Percentiles rank a stretch among this genome's conserved stretches.
These are phyloP conservation scores for Gerris lacustris DNA, from an alignment of 2,888 invertebrate genomes.

Conservation along the genomic window DNA sequence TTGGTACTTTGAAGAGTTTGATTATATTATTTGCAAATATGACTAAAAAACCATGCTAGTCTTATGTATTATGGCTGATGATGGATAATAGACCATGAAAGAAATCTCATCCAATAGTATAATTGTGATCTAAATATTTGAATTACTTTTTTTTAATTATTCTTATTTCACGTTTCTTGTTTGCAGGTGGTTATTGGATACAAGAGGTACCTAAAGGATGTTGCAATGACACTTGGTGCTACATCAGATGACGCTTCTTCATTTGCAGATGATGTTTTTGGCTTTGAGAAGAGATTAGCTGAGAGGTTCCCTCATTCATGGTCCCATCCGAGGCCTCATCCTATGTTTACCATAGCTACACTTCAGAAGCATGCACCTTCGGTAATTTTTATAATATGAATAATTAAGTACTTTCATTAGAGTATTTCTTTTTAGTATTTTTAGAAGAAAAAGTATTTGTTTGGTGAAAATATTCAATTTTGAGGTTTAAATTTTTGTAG, in stretches of 20 bases:
- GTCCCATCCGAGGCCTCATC: constrained; percentile 20
- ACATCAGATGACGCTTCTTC: constrained; percentile 39
- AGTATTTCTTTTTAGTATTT: neutral
- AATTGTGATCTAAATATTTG: too few species aligned
- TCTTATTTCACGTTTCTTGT: too few species aligned
- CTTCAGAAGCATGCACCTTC: constrained; percentile 38
- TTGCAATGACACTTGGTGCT: constrained; percentile 40
- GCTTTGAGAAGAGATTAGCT: constrained; percentile 45
- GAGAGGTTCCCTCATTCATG: constrained; percentile 39
- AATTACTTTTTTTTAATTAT: too few species aligned
- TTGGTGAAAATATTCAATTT: too few species aligned
- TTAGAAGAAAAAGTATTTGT: too few species aligned
- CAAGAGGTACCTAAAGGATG: constrained; percentile 41
- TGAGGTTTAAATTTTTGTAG: too few species aligned
- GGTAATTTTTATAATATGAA: constrained; percentile 33
- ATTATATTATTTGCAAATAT: too few species aligned
- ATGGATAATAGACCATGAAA: too few species aligned
- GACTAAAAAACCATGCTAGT: too few species aligned
- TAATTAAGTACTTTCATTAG: neutral
- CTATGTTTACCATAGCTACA: constrained; percentile 36
- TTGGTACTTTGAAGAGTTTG: too few species aligned
- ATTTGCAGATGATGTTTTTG: constrained; percentile 43
- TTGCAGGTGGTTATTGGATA: constrained; percentile 41
- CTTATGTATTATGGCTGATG: too few species aligned
- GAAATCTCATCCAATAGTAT: too few species aligned